Percentiles rank a stretch among this genome's conserved stretches.
Evolutionary conservation across 1,140 invertebrate species (phyloP).

Genomic region (Scaptodrosophila lebanonensis): DNA sequence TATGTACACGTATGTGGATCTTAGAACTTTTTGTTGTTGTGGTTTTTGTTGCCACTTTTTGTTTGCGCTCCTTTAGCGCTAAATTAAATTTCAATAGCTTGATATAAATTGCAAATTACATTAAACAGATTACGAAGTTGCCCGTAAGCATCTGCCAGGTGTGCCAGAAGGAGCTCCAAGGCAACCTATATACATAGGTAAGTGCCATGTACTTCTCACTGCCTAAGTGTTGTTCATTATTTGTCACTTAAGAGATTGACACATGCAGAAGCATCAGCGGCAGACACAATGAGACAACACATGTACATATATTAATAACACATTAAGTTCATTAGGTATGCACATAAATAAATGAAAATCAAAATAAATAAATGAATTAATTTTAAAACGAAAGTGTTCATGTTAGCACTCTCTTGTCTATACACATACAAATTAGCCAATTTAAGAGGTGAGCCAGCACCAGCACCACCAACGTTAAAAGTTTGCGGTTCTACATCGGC

Average conservation of each 20-base stretch:
- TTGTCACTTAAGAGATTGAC: conserved; percentile 65
- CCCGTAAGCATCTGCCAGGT: no score
- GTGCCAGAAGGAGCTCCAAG: no score
- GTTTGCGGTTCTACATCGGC: no score
- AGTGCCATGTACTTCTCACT: background rate
- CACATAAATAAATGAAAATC: conserved; percentile 62
- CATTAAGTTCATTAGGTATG: conserved; percentile 69
- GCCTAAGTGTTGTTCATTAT: conserved; percentile 67
- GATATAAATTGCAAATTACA: conserved; percentile 74
- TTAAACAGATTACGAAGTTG: conserved; percentile 66
- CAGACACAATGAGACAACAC: conserved; percentile 12
- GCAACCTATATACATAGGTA: no score
- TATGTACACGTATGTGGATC: no score
- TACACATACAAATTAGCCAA: no score
- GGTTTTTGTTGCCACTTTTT: background rate
- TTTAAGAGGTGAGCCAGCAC: no score
- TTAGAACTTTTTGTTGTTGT: no score
- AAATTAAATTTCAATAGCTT: conserved; percentile 68
- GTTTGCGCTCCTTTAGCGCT: background rate
- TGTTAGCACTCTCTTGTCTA: no score
- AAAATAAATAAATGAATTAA: no score
- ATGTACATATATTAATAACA: conserved; percentile 65
- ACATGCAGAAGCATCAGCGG: conserved; percentile 39
- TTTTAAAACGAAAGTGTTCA: conserved; percentile 36
- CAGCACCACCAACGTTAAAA: no score